These are phyloP conservation scores for Saxicola maurus DNA, from an alignment of 2,797 vertebrate species.

Conservation along the genomic window DNA sequence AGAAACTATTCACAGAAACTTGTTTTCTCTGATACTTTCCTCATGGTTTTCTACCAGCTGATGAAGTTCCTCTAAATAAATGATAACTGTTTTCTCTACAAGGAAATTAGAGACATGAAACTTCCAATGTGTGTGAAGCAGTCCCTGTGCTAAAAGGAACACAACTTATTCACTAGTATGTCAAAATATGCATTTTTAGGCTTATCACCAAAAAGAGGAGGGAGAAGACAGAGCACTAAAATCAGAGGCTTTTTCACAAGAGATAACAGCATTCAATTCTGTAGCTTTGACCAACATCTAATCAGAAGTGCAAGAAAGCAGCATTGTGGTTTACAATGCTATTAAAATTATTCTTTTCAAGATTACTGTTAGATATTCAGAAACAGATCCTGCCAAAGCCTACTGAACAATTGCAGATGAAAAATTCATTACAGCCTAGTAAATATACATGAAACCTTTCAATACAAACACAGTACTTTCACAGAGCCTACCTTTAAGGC, in stretches of 20 bases:
- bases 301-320: background rate
- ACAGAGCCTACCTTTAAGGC: background rate
- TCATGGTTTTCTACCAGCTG: background rate
- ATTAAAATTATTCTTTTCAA: background rate
- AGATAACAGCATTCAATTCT: background rate
- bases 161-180: background rate
- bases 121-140: background rate
- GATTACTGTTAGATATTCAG: background rate
- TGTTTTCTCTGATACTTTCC: background rate
- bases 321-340: background rate
- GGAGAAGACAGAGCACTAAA: background rate
- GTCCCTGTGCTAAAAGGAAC: background rate
- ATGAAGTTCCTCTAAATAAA: background rate
- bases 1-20: background rate
- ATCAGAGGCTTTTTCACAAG: background rate
- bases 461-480: background rate
- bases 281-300: background rate
- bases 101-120: background rate
- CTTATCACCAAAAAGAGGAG: background rate
- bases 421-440: background rate
- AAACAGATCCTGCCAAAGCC: background rate
- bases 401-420: background rate
- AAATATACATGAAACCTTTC: background rate
- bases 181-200: background rate
- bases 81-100: background rate